A percentile compares a stretch with the other conserved stretches of the same genome.
These are phyloP conservation scores for Mycetomoellerius zeteki DNA, from an alignment of 1,140 invertebrate genomes.

Conservation along the genomic window DNA sequence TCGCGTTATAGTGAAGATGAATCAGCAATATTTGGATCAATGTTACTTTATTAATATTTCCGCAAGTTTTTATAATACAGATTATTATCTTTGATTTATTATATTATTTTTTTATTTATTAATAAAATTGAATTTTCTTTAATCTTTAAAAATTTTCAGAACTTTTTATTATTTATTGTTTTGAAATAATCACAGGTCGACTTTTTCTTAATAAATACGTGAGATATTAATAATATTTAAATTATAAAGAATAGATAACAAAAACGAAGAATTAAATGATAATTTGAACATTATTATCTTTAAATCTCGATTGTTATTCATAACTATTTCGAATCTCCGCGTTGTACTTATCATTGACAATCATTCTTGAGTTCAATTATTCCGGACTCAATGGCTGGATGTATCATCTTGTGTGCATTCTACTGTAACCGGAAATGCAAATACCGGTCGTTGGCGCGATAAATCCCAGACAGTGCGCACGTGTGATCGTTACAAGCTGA, in stretches of 20 bases:
- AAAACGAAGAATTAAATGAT: neutral
- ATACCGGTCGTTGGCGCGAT: neutral
- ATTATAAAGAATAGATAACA: neutral
- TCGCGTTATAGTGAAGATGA: neutral
- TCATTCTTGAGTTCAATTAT: slow-evolving; percentile 46
- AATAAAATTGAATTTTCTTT: neutral
- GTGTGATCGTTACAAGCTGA: slow-evolving; percentile 3
- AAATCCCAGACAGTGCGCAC: slow-evolving; percentile 3
- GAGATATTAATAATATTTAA: neutral
- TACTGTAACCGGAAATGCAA: slow-evolving; percentile 42
- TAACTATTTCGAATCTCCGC: neutral
- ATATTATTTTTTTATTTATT: neutral
- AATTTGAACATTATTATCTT: neutral
- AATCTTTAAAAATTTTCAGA: neutral
- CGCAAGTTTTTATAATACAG: neutral
- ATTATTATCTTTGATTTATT: slow-evolving; percentile 9
- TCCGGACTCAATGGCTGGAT: neutral
- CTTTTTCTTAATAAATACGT: neutral
- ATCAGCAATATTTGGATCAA: neutral
- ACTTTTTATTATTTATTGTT: neutral
- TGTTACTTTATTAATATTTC: neutral
- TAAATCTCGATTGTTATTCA: neutral
- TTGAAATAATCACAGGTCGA: neutral
- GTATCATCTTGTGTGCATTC: slow-evolving; percentile 14
- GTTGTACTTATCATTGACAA: neutral